Evolutionary conservation across 2,888 invertebrate genomes (phyloP), one percentile per base, ranked within the genome.

Genomic region (Vesta saturnalis): DNA sequence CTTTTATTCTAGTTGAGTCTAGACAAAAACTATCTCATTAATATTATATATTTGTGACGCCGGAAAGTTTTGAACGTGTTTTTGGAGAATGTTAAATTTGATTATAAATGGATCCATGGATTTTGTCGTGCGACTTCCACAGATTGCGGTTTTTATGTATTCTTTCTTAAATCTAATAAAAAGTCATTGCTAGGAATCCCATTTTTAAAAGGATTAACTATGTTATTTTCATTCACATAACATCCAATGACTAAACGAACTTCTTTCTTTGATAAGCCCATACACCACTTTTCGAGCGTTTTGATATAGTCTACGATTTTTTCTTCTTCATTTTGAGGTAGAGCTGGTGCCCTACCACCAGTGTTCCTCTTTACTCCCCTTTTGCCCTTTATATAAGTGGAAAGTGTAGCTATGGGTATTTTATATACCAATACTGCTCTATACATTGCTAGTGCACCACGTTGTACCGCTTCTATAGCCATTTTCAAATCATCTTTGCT

Each of bases 211-310:
- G 43, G 12, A n/a, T 12, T 43, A n/a, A 43, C 43, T 6, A 43
- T 6, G 4, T 43, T 43, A 43, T 43, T 43, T 43, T 6, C n/a
- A n/a, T n/a, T n/a, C n/a, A n/a, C n/a, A n/a, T n/a, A n/a, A n/a
- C n/a, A n/a, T n/a, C n/a, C n/a, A 12, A 12, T 43, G 10, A 3
- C 10, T 2, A 10, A 43, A 43, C 2, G 43, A 43, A 18, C 49
- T 49, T 49, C 49, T 16, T 49, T 49, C n/a, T 49, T 49, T 49
- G 49, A 49, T 16, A 49, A 16, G 1, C 49, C 49, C 15, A 49
- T 14, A 3, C 49, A 12, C 15, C 49, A 49, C 16, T 49, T 49
- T 49, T 16, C 18, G 2, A 43, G 1, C 14, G 14, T 3, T 43
- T 43, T 3, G 12, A 43, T 43, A 43, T 10, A 43, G 12, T 43